Evolutionary conservation across 2,888 invertebrate genomes (phyloP), one percentile per base, ranked within the genome.

Genomic region (Minunthozetes semirufus): DNA sequence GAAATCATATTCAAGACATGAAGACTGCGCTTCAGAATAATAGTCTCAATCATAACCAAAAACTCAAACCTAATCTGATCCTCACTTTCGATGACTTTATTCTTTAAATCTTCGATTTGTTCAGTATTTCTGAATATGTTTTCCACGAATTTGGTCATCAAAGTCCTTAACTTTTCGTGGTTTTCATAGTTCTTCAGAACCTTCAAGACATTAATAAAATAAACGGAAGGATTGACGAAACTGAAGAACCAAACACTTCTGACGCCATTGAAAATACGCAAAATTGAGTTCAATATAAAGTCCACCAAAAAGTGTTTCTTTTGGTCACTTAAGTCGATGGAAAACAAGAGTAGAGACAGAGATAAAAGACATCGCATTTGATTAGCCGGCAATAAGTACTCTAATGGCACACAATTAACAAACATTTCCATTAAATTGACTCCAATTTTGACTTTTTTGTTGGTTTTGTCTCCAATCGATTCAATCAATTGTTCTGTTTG

Each of bases 191-290:
- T 27, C 17, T 19, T 61, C 25, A 61, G 25, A n/a, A 19, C 19
- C 25, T 61, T 61, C n/a, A 75, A 48, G 1, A 72, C 13, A 33
- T 29, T 19, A 19, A n/a, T 48, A 6, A 75, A 48, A 33, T 75
- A 75, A 1, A n/a, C 1, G 19, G 29, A 25, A 25, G 75, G 75
- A 17, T 33, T 22, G 9, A 71, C 22, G 72, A 59, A 75, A 59
- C 48, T 53, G 46, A 75, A 75, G 8, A 75, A 53, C 75, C 75
- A 75, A 38, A 75, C 56, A 74, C 50, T 73, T 22, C 75, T 46
- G 15, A 56, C 72, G 22, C 66, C 63, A 29, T 56, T 50, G 42
- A 63, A 72, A 22, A 75, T 25, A 29, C 59, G 56, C 17, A 59
- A 19, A 38, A 72, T 75, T 71, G 72, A 61, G 15, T 33, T 8